Base-by-base conservation (phyloP, 2,888 invertebrate species). In the Phorcus lineatus region DNA sequence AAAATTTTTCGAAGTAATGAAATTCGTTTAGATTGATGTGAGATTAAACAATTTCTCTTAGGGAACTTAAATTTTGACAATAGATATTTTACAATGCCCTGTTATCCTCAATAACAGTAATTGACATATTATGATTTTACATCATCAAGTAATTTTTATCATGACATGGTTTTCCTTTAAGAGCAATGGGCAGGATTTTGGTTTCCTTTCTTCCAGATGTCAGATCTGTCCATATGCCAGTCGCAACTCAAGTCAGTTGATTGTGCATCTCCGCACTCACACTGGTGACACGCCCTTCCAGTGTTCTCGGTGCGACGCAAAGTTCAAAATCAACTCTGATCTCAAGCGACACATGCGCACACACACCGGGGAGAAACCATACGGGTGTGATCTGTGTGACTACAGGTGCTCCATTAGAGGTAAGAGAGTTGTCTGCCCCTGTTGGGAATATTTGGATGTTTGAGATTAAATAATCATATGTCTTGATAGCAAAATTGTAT, bases 141-240 rank as follows among this genome's bases (percentile, higher is more conserved):
- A n/a, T n/a, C n/a, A n/a, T n/a, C n/a, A n/a, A n/a, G n/a, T n/a
- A n/a, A n/a, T n/a, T n/a, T n/a, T n/a, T n/a, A n/a, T n/a, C n/a
- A n/a, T n/a, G n/a, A n/a, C n/a, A n/a, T n/a, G n/a, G n/a, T n/a
- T n/a, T n/a, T n/a, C n/a, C n/a, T n/a, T n/a, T n/a, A n/a, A n/a
- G n/a, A n/a, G n/a, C n/a, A n/a, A n/a, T n/a, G n/a, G n/a, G n/a
- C n/a, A n/a, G n/a, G n/a, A n/a, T 47, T 9, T 9, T 47, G 4
- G 47, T 47, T 47, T 47, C 13, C 47, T 47, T 11, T 52, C 19
- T 80, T 86, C 3, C 87, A 94, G 94, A 83, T 94, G 94, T 84
- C 94, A 94, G 90, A 91, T 94, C 7, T 94, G 94, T 87, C 90
- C 93, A 2, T 94, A 94, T 84, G 91, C 93, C 77, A 93, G 93